Evolutionary conservation across 2,113 vertebrate genomes (phyloP).

Genomic region (Proteles cristata): DNA sequence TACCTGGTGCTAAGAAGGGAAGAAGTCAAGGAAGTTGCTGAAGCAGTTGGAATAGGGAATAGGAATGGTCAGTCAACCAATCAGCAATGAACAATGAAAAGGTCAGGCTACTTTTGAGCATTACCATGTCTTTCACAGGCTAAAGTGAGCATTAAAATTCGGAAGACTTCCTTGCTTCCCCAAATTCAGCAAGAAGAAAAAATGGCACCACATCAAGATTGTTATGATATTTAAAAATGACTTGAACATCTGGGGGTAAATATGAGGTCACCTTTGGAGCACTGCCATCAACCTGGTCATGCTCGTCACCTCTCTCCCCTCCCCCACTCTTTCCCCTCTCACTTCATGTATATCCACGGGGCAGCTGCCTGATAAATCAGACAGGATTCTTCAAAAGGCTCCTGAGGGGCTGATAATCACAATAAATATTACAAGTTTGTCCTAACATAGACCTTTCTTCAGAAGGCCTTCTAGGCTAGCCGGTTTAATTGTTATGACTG

Average conservation of each 20-base stretch:
- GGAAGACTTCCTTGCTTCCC: slow-evolving; percentile 25
- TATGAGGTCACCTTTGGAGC: slow-evolving; percentile 67
- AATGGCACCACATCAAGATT: slow-evolving; percentile 42
- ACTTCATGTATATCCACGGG: slow-evolving; percentile 57
- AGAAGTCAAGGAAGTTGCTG: slow-evolving; percentile 38
- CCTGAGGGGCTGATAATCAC: slow-evolving; percentile 77
- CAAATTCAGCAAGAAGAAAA: slow-evolving; percentile 66
- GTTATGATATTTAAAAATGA: slow-evolving; percentile 57
- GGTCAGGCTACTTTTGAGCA: slow-evolving; percentile 54
- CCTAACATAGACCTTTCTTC: slow-evolving; percentile 74
- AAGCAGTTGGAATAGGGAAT: neutral
- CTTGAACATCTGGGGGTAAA: slow-evolving; percentile 67
- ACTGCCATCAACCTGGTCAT: slow-evolving; percentile 5
- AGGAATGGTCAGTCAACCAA: slow-evolving; percentile 60
- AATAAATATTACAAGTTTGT: slow-evolving; percentile 80
- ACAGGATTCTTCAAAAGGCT: slow-evolving; percentile 81
- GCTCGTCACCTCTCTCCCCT: neutral
- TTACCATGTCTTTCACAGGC: slow-evolving; percentile 54
- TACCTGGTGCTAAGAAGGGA: slow-evolving; percentile 36
- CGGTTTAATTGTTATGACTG: slow-evolving; percentile 76
- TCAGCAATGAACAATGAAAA: slow-evolving; percentile 64
- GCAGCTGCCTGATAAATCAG: slow-evolving; percentile 78
- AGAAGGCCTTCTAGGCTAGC: slow-evolving; percentile 64
- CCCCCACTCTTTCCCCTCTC: slow-evolving; percentile 12
- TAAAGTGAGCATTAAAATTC: slow-evolving; percentile 70